Conservation (phyloP, 2,888 invertebrate genomes). For the Cenopis cana region DNA sequence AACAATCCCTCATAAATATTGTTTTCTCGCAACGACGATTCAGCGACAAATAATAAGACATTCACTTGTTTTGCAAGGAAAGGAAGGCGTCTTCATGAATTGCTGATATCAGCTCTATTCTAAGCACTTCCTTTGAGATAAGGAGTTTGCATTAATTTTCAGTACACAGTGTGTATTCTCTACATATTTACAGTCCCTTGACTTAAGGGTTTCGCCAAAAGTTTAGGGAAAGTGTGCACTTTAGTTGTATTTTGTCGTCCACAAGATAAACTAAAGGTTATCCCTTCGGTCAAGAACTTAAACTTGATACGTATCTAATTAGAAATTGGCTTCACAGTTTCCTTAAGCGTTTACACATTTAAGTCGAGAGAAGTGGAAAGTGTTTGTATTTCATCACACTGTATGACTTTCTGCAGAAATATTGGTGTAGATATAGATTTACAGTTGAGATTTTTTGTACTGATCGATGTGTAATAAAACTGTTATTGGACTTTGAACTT, state of each 20-base stretch:
- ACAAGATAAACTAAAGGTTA: constrained; percentile 21
- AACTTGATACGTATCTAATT: constrained; percentile 3
- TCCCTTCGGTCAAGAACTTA: constrained; percentile 1
- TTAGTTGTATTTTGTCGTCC: constrained; percentile 15
- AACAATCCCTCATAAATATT: constrained; percentile 47
- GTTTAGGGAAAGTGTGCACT: constrained; percentile 16
- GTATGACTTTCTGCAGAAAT: background rate
- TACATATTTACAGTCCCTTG: background rate
- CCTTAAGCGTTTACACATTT: background rate
- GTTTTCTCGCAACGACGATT: constrained; percentile 51
- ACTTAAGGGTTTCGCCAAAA: constrained; percentile 8
- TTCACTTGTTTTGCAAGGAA: constrained; percentile 57
- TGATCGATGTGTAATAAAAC: no score
- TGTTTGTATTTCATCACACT: background rate
- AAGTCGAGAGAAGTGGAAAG: background rate
- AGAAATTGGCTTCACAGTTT: constrained; percentile 1
- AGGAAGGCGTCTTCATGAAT: constrained; percentile 68
- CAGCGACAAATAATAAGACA: constrained; percentile 62
- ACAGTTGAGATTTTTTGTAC: no score
- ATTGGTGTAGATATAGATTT: background rate
- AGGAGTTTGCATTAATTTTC: constrained; percentile 68
- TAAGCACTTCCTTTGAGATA: constrained; percentile 67
- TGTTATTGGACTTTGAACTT: no score
- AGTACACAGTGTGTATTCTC: constrained; percentile 45
- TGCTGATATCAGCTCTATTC: constrained; percentile 71